Conservation (phyloP, 2,113 vertebrate genomes). For the Mesocricetus auratus region DNA sequence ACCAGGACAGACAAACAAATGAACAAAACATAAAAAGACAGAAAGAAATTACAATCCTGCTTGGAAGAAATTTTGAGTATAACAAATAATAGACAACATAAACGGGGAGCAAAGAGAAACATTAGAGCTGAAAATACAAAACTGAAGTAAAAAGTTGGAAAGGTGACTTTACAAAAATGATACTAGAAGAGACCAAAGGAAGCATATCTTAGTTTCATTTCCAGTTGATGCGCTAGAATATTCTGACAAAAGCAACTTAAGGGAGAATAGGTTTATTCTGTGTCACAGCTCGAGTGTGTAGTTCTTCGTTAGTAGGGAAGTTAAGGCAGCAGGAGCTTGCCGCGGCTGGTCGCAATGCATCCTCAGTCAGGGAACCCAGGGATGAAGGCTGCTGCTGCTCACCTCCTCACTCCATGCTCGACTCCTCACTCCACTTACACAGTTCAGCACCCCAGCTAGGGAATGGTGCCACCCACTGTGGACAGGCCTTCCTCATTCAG, state of each 20-base stretch:
- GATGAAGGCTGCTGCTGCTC: background rate
- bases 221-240: background rate
- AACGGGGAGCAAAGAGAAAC: background rate
- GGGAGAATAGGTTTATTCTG: no score
- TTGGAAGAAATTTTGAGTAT: background rate
- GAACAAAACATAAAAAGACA: background rate
- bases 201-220: background rate
- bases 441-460: background rate
- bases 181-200: background rate
- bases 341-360: background rate
- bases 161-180: background rate
- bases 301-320: no score
- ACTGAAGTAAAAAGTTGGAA: background rate
- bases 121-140: conserved; percentile 34
- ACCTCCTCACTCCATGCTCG: no score
- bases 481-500: background rate
- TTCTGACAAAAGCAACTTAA: background rate
- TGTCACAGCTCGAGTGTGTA: background rate
- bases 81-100: background rate
- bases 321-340: no score
- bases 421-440: background rate
- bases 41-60: background rate
- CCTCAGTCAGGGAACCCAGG: background rate
- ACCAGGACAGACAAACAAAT: background rate
- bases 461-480: background rate